Evolutionary conservation across 2,113 vertebrate species (phyloP).

Genomic region (Eubucco bourcierii): DNA sequence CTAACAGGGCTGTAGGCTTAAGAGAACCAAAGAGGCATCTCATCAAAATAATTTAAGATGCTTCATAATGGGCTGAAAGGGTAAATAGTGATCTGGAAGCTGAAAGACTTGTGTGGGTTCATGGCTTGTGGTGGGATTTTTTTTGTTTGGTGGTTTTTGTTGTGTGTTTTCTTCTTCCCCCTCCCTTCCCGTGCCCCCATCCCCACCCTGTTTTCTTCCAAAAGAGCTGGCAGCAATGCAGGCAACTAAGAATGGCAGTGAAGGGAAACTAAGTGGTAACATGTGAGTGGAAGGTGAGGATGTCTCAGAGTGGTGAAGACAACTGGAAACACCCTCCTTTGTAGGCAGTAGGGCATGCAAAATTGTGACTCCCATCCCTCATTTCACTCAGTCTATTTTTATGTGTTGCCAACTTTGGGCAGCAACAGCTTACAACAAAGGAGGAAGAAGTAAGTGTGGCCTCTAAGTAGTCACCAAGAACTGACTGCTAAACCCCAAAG

Average conservation of each 20-base stretch:
- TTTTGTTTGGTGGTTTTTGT: neutral
- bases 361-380: neutral
- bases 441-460: neutral
- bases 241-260: neutral
- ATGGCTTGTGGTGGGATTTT: neutral
- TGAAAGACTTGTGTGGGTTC: neutral
- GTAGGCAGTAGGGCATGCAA: neutral
- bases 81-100: neutral
- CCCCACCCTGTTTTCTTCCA: neutral
- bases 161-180: neutral
- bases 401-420: neutral
- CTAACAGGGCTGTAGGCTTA: neutral
- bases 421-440: neutral
- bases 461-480: neutral
- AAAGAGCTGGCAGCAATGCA: neutral
- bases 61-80: neutral
- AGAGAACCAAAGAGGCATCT: neutral
- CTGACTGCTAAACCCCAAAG: neutral
- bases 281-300: neutral
- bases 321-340: neutral
- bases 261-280: neutral
- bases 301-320: neutral
- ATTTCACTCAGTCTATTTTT: neutral
- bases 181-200: too few species aligned
- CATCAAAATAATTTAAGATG: neutral